These are phyloP conservation scores for Nysson spinosus DNA, from an alignment of 2,888 invertebrate species.

Conservation along the genomic window DNA sequence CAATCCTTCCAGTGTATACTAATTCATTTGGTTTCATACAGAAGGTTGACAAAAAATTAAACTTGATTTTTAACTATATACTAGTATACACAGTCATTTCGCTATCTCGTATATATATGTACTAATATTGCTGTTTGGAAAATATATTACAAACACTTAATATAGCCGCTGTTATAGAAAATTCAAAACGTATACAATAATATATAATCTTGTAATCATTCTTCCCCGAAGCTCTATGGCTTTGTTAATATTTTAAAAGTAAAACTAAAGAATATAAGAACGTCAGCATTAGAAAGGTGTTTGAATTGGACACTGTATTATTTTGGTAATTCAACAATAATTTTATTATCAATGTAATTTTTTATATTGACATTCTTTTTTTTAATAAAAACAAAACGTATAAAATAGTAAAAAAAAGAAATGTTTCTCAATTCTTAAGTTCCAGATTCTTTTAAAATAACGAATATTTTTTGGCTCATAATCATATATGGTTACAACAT, in stretches of 20 bases:
- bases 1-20: no score
- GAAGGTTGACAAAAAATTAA: conserved; percentile 3
- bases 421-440: conserved; percentile 36
- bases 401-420: conserved; percentile 49
- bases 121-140: conserved; percentile 3
- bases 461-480: conserved; percentile 30
- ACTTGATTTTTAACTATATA: conserved; percentile 2
- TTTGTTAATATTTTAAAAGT: conserved; percentile 14
- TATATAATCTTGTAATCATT: background rate
- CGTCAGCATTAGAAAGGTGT: conserved; percentile 43
- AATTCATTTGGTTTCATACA: no score
- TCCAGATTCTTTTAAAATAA: conserved; percentile 32
- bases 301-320: conserved; percentile 43
- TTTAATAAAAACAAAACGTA: conserved; percentile 46
- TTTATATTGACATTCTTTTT: conserved; percentile 50
- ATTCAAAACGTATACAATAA: conserved; percentile 10
- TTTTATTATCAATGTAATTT: conserved; percentile 52
- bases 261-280: conserved; percentile 32
- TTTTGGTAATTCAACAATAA: conserved; percentile 55
- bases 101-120: background rate
- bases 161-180: conserved; percentile 4
- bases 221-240: background rate
- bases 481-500: conserved; percentile 42
- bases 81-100: background rate
- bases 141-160: conserved; percentile 12